These are phyloP conservation scores for Zosterops japonicus DNA, from an alignment of 2,113 vertebrate species.

Conservation along the genomic window DNA sequence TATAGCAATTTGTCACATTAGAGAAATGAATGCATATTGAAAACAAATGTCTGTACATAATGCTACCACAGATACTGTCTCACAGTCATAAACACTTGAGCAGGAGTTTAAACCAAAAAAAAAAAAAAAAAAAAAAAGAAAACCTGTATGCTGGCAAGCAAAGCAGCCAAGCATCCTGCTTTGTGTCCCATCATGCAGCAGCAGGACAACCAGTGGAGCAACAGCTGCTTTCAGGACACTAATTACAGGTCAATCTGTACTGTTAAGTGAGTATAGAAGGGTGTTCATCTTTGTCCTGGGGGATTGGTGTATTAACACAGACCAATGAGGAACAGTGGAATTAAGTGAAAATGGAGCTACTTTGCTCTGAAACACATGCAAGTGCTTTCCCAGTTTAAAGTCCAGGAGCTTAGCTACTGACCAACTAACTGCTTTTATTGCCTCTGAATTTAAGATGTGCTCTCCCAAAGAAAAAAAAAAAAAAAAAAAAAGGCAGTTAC, in stretches of 20 bases:
- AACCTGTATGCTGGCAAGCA: background rate
- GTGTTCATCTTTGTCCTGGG: background rate
- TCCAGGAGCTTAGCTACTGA: background rate
- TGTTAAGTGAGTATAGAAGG: background rate
- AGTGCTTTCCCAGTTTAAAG: background rate
- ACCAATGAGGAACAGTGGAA: background rate
- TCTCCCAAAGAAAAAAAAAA: background rate
- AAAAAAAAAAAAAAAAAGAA: background rate
- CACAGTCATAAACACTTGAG: background rate
- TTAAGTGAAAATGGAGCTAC: background rate
- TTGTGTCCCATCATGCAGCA: background rate
- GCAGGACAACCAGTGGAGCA: background rate
- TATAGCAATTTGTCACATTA: background rate
- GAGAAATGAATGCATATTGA: background rate
- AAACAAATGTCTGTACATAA: background rate
- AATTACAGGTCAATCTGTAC: rapidly evolving
- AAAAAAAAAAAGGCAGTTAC: background rate
- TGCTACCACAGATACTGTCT: background rate
- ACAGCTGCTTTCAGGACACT: background rate
- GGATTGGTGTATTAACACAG: background rate
- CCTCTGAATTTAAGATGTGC: background rate
- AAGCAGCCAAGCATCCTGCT: background rate
- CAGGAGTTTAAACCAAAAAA: background rate
- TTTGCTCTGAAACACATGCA: background rate
- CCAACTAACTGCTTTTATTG: background rate